Evolutionary conservation across 2,888 invertebrate genomes (phyloP).

Genomic region (Hypomecis atomaria): DNA sequence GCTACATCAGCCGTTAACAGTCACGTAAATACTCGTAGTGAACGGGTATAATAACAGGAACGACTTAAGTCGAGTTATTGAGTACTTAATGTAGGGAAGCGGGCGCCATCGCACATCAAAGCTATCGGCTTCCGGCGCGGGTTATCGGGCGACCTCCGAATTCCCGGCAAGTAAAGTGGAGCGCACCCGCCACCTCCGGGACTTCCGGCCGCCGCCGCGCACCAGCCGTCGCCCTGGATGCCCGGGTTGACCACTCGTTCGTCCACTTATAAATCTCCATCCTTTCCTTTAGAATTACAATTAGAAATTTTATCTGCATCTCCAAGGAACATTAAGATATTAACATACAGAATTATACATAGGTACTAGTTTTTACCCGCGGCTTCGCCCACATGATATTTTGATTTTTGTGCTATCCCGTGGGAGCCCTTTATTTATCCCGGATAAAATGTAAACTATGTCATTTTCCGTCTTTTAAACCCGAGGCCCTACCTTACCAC

Average conservation of each 20-base stretch:
- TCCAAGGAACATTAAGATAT: too few species aligned
- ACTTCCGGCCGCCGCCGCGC: conserved; percentile 53
- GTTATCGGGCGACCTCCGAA: conserved; percentile 82
- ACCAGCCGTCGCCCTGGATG: conserved; percentile 27
- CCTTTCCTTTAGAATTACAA: not conserved
- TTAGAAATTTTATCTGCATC: too few species aligned
- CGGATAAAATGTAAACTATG: too few species aligned
- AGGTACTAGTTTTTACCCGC: too few species aligned
- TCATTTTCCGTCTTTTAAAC: too few species aligned
- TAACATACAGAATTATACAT: too few species aligned
- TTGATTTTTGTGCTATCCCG: too few species aligned
- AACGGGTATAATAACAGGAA: conserved; percentile 37
- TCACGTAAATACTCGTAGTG: conserved; percentile 23
- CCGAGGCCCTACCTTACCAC: too few species aligned
- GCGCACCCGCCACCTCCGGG: conserved; percentile 60
- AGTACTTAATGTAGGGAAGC: conserved; percentile 40
- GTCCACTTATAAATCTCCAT: not conserved
- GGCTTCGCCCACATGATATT: too few species aligned
- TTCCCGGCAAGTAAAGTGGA: conserved; percentile 75
- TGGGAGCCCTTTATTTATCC: too few species aligned
- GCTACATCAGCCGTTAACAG: not conserved
- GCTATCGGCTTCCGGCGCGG: conserved; percentile 81
- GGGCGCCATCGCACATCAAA: conserved; percentile 78
- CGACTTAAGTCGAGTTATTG: conserved; percentile 37
- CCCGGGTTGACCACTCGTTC: not conserved